These are phyloP conservation scores for Danio choprae DNA, from an alignment of 2,797 vertebrate species.

Conservation along the genomic window DNA sequence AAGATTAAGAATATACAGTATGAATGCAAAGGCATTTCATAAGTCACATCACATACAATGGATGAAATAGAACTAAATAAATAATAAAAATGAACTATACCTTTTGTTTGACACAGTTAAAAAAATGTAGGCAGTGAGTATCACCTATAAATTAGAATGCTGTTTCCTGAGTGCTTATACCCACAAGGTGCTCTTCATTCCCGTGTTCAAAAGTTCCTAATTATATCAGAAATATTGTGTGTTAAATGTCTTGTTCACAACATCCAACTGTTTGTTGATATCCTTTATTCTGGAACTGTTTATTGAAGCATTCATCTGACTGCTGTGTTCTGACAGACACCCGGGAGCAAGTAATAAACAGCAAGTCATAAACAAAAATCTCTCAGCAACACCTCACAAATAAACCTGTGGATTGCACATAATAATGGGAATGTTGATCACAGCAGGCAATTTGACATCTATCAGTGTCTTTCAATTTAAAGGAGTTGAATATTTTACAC, in stretches of 20 bases:
- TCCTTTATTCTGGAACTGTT: not conserved
- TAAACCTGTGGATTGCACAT: constrained; percentile 16
- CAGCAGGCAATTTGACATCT: not conserved
- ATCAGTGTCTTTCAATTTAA: constrained; percentile 20
- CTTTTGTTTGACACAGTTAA: not conserved
- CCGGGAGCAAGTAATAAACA: constrained; percentile 20
- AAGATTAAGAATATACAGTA: not conserved
- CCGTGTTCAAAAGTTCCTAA: not conserved
- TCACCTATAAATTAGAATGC: not conserved
- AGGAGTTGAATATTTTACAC: not conserved
- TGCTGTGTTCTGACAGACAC: constrained; percentile 16
- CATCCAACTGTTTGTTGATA: constrained; percentile 15
- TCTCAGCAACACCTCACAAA: not conserved
- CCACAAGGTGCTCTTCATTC: not conserved
- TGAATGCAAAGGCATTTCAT: not conserved
- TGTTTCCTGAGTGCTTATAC: not conserved
- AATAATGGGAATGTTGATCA: constrained; percentile 6
- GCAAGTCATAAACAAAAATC: constrained; percentile 27
- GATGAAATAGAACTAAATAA: not conserved
- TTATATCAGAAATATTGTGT: constrained; percentile 11
- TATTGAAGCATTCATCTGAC: constrained; percentile 11
- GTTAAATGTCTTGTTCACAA: not conserved
- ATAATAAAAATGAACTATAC: not conserved
- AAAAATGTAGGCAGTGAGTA: not conserved
- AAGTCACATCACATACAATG: not conserved